Evolutionary conservation across 2,888 invertebrate genomes (phyloP).

Genomic region (Mythimna ferrago): DNA sequence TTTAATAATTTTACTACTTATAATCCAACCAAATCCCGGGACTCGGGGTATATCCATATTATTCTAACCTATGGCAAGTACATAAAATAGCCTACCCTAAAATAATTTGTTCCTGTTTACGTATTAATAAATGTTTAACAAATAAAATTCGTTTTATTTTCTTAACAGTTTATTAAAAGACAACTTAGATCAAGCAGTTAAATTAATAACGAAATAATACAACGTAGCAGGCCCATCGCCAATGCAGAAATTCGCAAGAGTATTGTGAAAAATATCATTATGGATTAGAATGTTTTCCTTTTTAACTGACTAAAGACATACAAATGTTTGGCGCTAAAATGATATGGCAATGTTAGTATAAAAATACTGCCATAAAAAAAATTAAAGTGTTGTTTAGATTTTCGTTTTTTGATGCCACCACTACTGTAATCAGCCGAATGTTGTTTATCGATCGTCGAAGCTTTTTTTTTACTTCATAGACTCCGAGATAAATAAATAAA

Average conservation of each 20-base stretch:
- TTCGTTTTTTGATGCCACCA: too few species aligned
- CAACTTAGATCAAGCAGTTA: conserved; percentile 86
- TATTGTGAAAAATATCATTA: neutral
- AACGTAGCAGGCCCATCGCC: conserved; percentile 67
- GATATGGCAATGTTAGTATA: neutral
- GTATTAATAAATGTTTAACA: conserved; percentile 26
- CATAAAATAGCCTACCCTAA: too few species aligned
- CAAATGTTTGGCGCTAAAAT: neutral
- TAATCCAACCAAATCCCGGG: too few species aligned
- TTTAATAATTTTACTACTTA: too few species aligned
- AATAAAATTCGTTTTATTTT: conserved; percentile 47
- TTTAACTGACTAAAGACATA: neutral
- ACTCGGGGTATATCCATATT: too few species aligned
- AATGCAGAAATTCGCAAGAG: conserved; percentile 56
- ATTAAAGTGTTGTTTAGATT: neutral
- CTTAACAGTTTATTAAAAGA: conserved; percentile 83
- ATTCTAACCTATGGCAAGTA: too few species aligned
- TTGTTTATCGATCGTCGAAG: too few species aligned
- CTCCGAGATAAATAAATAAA: too few species aligned
- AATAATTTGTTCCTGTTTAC: neutral
- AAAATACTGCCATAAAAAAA: too few species aligned
- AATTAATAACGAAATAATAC: conserved; percentile 84
- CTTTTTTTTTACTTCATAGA: too few species aligned
- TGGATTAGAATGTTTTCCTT: neutral
- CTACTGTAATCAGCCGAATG: too few species aligned